Conservation (phyloP, 2,888 invertebrate genomes). For the Phymatocera aterrima region DNA sequence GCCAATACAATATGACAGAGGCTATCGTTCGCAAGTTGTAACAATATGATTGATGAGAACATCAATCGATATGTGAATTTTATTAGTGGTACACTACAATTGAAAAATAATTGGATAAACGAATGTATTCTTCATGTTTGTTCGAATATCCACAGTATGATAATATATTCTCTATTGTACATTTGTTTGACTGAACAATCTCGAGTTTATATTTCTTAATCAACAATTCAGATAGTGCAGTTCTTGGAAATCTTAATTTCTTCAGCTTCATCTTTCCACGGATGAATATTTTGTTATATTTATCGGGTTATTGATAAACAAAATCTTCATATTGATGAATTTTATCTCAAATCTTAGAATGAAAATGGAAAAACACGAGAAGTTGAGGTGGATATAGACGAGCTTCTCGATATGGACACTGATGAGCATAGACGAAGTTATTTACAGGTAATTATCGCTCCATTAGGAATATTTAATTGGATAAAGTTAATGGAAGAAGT, state of each 20-base stretch:
- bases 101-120: background rate
- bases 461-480: background rate
- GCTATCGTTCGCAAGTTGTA: conserved; percentile 25
- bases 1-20: conserved; percentile 14
- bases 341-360: conserved; percentile 70
- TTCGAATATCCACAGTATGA: background rate
- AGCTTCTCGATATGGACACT: conserved; percentile 95
- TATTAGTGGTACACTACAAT: background rate
- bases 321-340: conserved; percentile 3
- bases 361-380: conserved; percentile 79
- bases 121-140: no score
- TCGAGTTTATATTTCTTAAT: background rate
- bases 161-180: background rate
- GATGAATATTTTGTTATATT: background rate
- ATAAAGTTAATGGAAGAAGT: background rate
- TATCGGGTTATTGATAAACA: background rate
- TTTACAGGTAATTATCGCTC: conserved; percentile 81
- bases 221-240: background rate
- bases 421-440: conserved; percentile 90
- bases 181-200: background rate
- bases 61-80: conserved; percentile 22
- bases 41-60: conserved; percentile 16
- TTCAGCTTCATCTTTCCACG: background rate
- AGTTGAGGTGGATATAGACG: conserved; percentile 96
- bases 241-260: background rate